Conservation (phyloP, 2,113 vertebrate genomes). For the Ceyx melanurus region DNA sequence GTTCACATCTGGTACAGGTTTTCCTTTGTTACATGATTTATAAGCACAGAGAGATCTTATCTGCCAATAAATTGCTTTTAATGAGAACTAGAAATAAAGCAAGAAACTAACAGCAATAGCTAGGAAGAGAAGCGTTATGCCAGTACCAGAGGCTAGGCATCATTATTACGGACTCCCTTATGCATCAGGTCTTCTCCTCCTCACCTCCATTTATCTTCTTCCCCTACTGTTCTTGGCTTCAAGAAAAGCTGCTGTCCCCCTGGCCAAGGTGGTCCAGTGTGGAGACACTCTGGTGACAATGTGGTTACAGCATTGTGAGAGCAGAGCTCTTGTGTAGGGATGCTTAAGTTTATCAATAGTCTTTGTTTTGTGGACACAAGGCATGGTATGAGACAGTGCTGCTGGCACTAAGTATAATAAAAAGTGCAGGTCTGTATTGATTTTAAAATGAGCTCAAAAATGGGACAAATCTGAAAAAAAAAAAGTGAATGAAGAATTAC, state of each 20-base stretch:
- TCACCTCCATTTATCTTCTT: not conserved
- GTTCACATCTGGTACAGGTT: not conserved
- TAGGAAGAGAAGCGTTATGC: not conserved
- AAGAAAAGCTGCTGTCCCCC: not conserved
- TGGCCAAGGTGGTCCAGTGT: fast-evolving
- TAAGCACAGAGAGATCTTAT: not conserved
- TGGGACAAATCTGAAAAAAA: not conserved
- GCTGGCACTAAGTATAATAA: not conserved
- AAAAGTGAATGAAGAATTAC: not conserved
- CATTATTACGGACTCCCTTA: not conserved
- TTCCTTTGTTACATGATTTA: not conserved
- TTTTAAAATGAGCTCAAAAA: not conserved
- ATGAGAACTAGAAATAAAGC: not conserved
- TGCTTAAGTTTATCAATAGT: not conserved
- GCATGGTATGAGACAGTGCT: not conserved
- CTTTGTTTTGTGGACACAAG: not conserved
- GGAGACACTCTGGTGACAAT: not conserved
- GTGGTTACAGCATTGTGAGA: not conserved
- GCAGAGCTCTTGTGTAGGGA: not conserved
- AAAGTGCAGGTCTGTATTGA: not conserved
- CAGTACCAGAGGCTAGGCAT: not conserved
- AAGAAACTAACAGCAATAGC: fast-evolving
- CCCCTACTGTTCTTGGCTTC: not conserved
- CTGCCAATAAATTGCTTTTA: not conserved
- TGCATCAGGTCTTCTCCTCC: not conserved